A percentile compares a stretch with the other conserved stretches of the same genome.
Evolutionary conservation across 2,797 vertebrate genomes (phyloP).

Genomic region (Pyrrhura leucotis): DNA sequence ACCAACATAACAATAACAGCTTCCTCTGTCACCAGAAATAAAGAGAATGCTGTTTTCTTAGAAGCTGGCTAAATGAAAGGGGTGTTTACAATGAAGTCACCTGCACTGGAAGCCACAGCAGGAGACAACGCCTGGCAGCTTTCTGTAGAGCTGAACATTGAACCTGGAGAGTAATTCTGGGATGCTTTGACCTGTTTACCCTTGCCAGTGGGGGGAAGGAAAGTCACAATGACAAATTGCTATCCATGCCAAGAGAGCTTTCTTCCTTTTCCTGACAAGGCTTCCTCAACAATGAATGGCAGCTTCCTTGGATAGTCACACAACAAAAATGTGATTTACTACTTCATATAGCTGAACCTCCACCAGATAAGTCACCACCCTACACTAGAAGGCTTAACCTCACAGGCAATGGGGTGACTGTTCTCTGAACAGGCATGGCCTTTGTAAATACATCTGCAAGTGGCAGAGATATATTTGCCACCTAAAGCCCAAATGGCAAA

Average conservation of each 20-base stretch:
- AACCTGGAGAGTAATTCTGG: conserved; percentile 58
- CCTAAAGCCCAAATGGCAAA: not conserved
- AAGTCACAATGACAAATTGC: conserved; percentile 76
- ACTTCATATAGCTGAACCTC: conserved; percentile 11
- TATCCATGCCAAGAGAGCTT: conserved; percentile 72
- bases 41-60: not conserved
- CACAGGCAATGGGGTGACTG: not conserved
- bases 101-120: conserved; percentile 49
- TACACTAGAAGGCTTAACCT: not conserved
- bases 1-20: not conserved
- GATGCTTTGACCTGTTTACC: conserved; percentile 70
- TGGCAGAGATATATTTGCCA: not conserved
- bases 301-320: conserved; percentile 76
- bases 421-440: not conserved
- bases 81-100: conserved; percentile 33
- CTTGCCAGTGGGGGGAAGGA: conserved; percentile 72
- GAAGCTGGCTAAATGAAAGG: conserved; percentile 1
- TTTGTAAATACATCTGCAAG: not conserved
- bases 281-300: conserved; percentile 77
- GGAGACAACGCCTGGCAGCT: conserved; percentile 47
- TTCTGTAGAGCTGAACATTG: conserved; percentile 43
- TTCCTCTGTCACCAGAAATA: not conserved
- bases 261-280: conserved; percentile 81
- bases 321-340: conserved; percentile 70
- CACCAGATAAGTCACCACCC: conserved; percentile 24